Conservation (phyloP, 2,113 vertebrate species). For the Trinectes maculatus region DNA sequence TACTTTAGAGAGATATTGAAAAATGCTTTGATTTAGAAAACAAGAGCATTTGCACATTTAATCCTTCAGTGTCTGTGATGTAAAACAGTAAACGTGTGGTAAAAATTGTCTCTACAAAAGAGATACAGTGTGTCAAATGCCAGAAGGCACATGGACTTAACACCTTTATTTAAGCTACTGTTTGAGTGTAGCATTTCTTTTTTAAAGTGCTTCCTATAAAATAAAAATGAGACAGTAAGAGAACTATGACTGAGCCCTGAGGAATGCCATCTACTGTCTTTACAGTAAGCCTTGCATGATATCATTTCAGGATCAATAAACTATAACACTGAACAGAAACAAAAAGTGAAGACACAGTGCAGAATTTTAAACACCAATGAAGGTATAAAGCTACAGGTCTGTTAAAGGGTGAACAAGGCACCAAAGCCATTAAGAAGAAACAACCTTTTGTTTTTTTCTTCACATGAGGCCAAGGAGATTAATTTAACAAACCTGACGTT, state of each 20-base stretch:
- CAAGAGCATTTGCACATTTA: slow-evolving; percentile 2
- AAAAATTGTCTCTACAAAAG: slow-evolving; percentile 1
- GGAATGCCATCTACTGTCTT: slow-evolving; percentile 38
- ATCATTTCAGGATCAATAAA: slow-evolving; percentile 21
- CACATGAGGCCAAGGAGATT: not conserved
- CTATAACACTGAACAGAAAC: slow-evolving; percentile 1
- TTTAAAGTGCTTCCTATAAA: slow-evolving; percentile 58
- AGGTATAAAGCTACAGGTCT: slow-evolving; percentile 34
- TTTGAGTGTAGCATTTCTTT: slow-evolving; percentile 41
- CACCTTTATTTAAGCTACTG: not conserved
- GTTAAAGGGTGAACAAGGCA: slow-evolving; percentile 69
- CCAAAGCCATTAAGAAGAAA: slow-evolving; percentile 45
- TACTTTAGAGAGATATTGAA: not conserved
- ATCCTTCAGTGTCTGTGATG: not conserved
- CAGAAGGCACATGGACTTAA: too few species aligned
- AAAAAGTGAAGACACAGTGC: slow-evolving; percentile 34
- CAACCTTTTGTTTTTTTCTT: slow-evolving; percentile 28
- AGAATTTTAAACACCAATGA: slow-evolving; percentile 10
- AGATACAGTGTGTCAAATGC: slow-evolving; percentile 17
- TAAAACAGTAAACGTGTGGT: slow-evolving; percentile 15
- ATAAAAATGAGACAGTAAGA: slow-evolving; percentile 30
- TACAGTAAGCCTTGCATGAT: slow-evolving; percentile 23
- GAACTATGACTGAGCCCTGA: slow-evolving; percentile 54
- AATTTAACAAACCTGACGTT: not conserved
- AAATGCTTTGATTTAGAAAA: slow-evolving; percentile 38